Conservation (phyloP, 2,888 invertebrate genomes). For the Heliconius cydno region DNA sequence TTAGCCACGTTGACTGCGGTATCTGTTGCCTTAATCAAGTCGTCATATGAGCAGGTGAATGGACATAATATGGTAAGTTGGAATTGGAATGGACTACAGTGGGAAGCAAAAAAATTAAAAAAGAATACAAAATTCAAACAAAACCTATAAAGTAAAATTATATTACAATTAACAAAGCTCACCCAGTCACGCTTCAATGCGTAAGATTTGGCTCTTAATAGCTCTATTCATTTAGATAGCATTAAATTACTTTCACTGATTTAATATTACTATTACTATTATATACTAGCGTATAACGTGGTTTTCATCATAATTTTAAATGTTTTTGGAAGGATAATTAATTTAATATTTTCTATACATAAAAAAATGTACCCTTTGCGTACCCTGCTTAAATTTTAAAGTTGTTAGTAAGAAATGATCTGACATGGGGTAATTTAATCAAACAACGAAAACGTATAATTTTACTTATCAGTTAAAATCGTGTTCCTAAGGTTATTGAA, state of each 20-base stretch:
- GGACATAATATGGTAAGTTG: no score
- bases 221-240: conserved; percentile 43
- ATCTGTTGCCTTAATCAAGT: no score
- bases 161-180: conserved; percentile 29
- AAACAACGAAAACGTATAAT: no score
- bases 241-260: conserved; percentile 41
- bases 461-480: not conserved
- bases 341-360: no score
- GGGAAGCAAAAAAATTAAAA: no score
- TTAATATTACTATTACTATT: not conserved
- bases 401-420: no score
- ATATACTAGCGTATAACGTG: not conserved
- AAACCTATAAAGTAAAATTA: not conserved
- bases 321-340: not conserved
- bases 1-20: no score
- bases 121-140: not conserved
- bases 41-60: no score
- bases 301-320: not conserved
- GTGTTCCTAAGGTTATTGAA: not conserved
- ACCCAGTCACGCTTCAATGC: conserved; percentile 30
- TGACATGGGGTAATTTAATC: no score
- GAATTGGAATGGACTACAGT: no score
- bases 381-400: no score
- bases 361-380: no score
- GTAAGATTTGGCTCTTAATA: conserved; percentile 34